Conservation (phyloP, 2,888 invertebrate species). For the Anagyrus pseudococci region DNA sequence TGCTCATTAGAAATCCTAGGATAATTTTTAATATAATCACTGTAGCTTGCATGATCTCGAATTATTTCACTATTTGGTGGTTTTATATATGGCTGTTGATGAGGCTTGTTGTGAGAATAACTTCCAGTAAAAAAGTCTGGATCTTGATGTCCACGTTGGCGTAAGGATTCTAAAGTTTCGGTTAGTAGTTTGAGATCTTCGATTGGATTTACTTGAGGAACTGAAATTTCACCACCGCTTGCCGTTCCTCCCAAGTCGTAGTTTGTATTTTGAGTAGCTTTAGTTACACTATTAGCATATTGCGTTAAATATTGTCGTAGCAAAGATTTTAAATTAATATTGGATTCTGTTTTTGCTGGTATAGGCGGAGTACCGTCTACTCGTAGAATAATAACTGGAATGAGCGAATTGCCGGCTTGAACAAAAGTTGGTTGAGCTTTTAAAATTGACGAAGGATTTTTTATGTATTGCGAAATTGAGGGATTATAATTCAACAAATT, state of each 20-base stretch:
- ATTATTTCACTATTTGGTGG: neutral
- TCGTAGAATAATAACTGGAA: slow-evolving; percentile 58
- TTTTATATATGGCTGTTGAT: neutral
- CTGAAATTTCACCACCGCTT: neutral
- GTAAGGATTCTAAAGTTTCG: slow-evolving; percentile 40
- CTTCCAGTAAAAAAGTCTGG: slow-evolving; percentile 12
- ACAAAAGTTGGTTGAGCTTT: slow-evolving; percentile 59
- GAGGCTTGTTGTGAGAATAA: neutral
- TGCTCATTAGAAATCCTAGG: slow-evolving; percentile 9
- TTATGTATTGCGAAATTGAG: slow-evolving; percentile 58
- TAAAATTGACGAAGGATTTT: slow-evolving; percentile 56
- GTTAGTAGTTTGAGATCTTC: slow-evolving; percentile 52
- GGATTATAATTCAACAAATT: slow-evolving; percentile 56
- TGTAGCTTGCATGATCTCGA: slow-evolving; percentile 4
- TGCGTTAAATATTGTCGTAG: slow-evolving; percentile 56
- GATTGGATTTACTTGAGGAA: slow-evolving; percentile 43
- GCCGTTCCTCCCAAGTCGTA: slow-evolving; percentile 44
- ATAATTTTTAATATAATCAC: slow-evolving; percentile 20
- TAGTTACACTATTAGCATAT: slow-evolving; percentile 51
- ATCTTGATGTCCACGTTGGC: slow-evolving; percentile 28
- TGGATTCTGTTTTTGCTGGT: slow-evolving; percentile 43
- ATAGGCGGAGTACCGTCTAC: slow-evolving; percentile 57
- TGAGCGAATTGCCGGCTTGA: slow-evolving; percentile 56
- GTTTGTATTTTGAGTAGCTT: slow-evolving; percentile 44
- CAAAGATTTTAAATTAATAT: slow-evolving; percentile 56